phyloP scores from a whole-genome alignment of 2,888 invertebrate genomes.

The Tortricodes alternella region DNA sequence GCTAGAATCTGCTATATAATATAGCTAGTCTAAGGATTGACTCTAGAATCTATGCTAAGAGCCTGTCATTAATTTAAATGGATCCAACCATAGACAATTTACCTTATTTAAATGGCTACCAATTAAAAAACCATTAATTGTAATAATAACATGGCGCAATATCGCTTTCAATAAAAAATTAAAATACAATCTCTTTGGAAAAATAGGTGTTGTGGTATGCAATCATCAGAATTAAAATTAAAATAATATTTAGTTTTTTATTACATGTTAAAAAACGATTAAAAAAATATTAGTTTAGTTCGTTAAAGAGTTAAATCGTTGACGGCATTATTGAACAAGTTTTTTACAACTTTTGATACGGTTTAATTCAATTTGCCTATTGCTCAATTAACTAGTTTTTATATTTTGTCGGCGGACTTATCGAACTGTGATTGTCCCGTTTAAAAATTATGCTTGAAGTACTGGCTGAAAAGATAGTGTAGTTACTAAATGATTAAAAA shows the following conservation, averaged over 20 bases:
- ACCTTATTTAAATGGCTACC: slow-evolving; percentile 14
- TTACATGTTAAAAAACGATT: background rate
- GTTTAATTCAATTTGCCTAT: background rate
- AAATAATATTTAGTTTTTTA: background rate
- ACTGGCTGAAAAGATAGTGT: too few relatives aligned
- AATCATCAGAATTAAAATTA: background rate
- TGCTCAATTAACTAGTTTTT: too few relatives aligned
- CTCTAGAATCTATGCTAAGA: too few relatives aligned
- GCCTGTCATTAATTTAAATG: background rate
- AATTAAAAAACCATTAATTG: slow-evolving; percentile 26
- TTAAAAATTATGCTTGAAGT: too few relatives aligned
- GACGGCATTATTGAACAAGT: background rate
- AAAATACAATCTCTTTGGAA: slow-evolving; percentile 15
- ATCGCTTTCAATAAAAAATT: slow-evolving; percentile 28
- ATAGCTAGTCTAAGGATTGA: too few relatives aligned
- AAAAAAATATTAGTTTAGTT: background rate
- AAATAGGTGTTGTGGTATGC: slow-evolving; percentile 19
- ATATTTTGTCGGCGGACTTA: too few relatives aligned
- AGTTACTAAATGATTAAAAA: too few relatives aligned
- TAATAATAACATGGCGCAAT: slow-evolving; percentile 21
- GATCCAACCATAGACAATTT: slow-evolving; percentile 8
- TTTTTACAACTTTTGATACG: background rate
- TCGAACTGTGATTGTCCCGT: too few relatives aligned
- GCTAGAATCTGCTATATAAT: too few relatives aligned
- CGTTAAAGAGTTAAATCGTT: slow-evolving; percentile 1